Conservation (phyloP, 2,113 vertebrate species). For the Tyto alba region DNA sequence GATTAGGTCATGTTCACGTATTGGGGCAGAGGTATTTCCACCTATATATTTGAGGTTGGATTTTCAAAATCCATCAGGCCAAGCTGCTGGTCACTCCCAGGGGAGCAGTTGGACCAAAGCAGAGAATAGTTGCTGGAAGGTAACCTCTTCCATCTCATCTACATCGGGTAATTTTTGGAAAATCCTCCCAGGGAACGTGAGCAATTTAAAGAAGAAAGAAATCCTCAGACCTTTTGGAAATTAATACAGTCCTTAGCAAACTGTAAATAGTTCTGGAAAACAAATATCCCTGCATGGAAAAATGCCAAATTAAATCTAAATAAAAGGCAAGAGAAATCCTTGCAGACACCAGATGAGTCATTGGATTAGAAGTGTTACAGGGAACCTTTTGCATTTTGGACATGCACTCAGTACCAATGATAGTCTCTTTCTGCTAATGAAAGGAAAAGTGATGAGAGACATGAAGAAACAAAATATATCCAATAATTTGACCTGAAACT, state of each 20-base stretch:
- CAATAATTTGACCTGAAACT: background rate
- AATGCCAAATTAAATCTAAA: background rate
- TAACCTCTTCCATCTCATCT: background rate
- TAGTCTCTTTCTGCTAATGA: background rate
- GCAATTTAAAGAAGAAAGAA: background rate
- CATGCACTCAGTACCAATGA: background rate
- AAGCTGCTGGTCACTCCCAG: background rate
- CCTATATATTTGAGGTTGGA: background rate
- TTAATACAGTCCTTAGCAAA: background rate
- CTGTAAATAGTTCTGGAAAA: background rate
- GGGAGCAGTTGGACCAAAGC: background rate
- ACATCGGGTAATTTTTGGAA: background rate
- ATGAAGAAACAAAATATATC: background rate
- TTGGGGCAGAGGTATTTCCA: background rate
- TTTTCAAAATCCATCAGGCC: background rate
- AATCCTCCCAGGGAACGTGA: background rate
- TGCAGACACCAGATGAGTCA: background rate
- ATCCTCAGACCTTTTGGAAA: background rate
- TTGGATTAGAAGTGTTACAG: background rate
- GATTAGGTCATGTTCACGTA: background rate
- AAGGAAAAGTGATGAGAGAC: background rate
- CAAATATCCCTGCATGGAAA: background rate
- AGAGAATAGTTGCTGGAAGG: background rate
- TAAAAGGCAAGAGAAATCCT: background rate
- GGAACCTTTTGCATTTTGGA: background rate